phyloP scores from a whole-genome alignment of 2,888 invertebrate species.

The Drosophila mimetica region DNA sequence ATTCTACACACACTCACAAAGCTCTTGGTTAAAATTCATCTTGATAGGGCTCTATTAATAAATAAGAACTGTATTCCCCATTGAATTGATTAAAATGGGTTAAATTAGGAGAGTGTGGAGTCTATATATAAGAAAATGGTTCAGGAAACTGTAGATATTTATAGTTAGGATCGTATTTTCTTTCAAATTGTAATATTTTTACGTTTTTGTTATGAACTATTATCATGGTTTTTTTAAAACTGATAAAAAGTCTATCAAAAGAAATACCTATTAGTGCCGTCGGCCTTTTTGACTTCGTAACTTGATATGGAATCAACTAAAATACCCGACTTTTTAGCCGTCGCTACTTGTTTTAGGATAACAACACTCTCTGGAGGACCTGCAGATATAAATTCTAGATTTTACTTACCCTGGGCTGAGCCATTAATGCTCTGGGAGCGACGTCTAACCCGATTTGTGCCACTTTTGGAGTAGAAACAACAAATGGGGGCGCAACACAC shows the following conservation, averaged over 20 bases:
- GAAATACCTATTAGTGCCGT: constrained; percentile 6
- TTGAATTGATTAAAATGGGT: constrained; percentile 24
- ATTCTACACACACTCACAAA: not conserved
- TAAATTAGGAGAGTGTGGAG: not conserved
- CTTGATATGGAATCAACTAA: not conserved
- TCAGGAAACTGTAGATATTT: not conserved
- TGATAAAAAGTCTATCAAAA: not conserved
- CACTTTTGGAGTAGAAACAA: constrained; percentile 83
- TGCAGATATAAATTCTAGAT: not conserved
- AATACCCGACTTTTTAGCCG: constrained; percentile 7
- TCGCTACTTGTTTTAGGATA: constrained; percentile 10
- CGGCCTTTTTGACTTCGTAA: constrained; percentile 10
- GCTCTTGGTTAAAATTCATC: constrained; percentile 8
- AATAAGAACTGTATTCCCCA: constrained; percentile 18
- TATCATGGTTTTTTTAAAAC: not conserved
- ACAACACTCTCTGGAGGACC: constrained; percentile 24
- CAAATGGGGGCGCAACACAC: constrained; percentile 79
- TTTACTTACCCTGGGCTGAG: constrained; percentile 85
- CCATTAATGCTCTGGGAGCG: constrained; percentile 85
- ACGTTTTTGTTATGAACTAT: too few species aligned
- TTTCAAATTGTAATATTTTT: not conserved
- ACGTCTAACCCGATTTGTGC: constrained; percentile 85
- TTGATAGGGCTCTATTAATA: constrained; percentile 26
- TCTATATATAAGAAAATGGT: not conserved
- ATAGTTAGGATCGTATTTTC: too few species aligned